These are phyloP conservation scores for Argyra leucocephala DNA, from an alignment of 2,888 invertebrate species.

Conservation along the genomic window DNA sequence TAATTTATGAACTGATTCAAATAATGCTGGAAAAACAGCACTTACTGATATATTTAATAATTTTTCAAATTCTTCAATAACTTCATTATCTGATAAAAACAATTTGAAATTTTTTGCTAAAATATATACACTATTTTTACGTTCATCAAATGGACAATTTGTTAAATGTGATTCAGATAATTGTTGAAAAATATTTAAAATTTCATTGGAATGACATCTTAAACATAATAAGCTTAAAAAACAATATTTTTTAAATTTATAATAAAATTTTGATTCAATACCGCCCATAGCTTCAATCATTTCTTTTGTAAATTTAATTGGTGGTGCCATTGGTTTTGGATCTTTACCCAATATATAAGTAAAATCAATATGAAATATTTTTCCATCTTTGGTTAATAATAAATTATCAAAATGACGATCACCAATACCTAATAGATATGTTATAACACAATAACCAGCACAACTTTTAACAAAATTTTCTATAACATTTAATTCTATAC, in stretches of 20 bases:
- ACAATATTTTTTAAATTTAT: background rate
- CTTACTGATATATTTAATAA: background rate
- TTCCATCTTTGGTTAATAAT: background rate
- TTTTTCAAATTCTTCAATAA: slow-evolving; percentile 1
- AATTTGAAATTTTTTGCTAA: background rate
- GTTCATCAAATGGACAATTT: background rate
- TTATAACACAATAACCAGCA: background rate
- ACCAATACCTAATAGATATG: background rate
- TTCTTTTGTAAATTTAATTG: slow-evolving; percentile 1
- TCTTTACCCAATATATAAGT: background rate
- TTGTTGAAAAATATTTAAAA: background rate
- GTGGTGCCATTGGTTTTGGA: background rate
- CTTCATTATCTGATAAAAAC: background rate
- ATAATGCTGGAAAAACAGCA: background rate
- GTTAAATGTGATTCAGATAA: background rate
- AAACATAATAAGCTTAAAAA: background rate
- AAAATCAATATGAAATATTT: slow-evolving; percentile 4
- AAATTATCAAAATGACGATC: slow-evolving; percentile 3
- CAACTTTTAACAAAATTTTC: background rate
- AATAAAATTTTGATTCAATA: background rate
- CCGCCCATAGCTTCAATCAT: slow-evolving; percentile 2
- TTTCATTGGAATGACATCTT: background rate
- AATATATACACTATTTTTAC: background rate
- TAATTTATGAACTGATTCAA: background rate
- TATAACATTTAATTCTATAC: background rate